phyloP scores from a whole-genome alignment of 2,797 vertebrate species.

The Meriones psammophilus region DNA sequence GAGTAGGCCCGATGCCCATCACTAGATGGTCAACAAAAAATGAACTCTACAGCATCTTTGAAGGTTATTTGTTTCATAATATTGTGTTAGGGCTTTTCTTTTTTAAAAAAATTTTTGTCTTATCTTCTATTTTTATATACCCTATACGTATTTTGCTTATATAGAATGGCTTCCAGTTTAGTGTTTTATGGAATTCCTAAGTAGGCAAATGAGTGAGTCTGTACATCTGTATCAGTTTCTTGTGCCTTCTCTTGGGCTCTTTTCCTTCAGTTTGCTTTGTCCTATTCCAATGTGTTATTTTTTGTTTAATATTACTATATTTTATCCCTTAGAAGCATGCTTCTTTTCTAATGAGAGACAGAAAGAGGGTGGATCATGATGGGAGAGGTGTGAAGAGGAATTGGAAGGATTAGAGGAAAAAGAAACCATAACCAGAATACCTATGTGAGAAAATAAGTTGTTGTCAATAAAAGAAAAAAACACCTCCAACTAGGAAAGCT shows the following conservation, averaged over 20 bases:
- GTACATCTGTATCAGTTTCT: not conserved
- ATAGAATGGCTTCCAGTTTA: not conserved
- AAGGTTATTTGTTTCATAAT: not conserved
- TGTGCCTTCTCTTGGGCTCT: not conserved
- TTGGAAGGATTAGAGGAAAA: not conserved
- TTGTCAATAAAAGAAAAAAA: not conserved
- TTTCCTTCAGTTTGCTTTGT: not conserved
- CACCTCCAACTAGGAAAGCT: constrained; percentile 6
- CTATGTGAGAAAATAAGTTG: not conserved
- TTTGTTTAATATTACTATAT: not conserved
- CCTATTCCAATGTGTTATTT: not conserved
- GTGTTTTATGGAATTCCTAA: not conserved
- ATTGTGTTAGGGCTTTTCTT: not conserved
- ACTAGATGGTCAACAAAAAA: no score
- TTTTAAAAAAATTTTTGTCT: not conserved
- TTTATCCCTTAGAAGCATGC: not conserved
- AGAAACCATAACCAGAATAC: not conserved
- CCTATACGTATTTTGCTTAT: not conserved
- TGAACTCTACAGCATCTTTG: not conserved
- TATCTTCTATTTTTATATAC: not conserved
- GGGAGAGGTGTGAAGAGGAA: not conserved
- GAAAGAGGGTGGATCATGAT: not conserved
- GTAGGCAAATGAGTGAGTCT: not conserved
- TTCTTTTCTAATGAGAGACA: not conserved
- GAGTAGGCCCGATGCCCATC: not conserved